Conservation (phyloP, 2,888 invertebrate genomes). For the Polydrusus cervinus region DNA sequence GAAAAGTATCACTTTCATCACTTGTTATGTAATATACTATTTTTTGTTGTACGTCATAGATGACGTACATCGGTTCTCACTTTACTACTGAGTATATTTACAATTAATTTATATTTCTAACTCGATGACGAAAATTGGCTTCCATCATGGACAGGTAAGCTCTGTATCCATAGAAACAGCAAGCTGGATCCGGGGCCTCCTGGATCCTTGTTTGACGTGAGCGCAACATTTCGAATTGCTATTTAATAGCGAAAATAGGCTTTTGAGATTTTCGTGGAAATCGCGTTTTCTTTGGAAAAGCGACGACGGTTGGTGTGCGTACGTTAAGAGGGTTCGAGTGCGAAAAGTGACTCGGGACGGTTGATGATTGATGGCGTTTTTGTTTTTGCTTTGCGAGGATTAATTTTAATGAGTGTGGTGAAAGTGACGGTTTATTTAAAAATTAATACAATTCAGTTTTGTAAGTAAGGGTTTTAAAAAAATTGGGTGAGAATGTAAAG, state of each 20-base stretch:
- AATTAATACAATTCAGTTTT: too few relatives aligned
- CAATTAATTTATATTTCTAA: neutral
- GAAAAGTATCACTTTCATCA: too few relatives aligned
- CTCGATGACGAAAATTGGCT: constrained; percentile 16
- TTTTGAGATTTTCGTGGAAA: constrained; percentile 15
- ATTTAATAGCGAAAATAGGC: constrained; percentile 35
- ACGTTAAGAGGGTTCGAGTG: neutral
- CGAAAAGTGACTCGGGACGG: neutral
- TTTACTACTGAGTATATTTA: neutral
- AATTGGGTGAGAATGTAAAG: too few relatives aligned
- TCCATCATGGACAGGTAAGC: constrained; percentile 36
- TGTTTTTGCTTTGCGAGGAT: neutral
- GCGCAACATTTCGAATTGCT: constrained; percentile 22
- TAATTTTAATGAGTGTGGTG: neutral
- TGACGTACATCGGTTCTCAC: neutral
- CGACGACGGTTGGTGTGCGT: constrained; percentile 1
- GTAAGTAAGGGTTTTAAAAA: too few relatives aligned
- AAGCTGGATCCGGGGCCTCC: constrained; percentile 31
- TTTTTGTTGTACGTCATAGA: too few relatives aligned
- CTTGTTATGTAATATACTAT: too few relatives aligned
- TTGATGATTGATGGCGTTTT: neutral
- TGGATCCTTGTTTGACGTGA: constrained; percentile 27
- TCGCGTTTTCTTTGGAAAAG: constrained; percentile 5
- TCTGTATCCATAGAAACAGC: constrained; percentile 39
- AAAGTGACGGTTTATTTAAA: too few relatives aligned